These are phyloP conservation scores for Alloscopus bannaensis DNA, from an alignment of 2,888 invertebrate species.

Conservation along the genomic window DNA sequence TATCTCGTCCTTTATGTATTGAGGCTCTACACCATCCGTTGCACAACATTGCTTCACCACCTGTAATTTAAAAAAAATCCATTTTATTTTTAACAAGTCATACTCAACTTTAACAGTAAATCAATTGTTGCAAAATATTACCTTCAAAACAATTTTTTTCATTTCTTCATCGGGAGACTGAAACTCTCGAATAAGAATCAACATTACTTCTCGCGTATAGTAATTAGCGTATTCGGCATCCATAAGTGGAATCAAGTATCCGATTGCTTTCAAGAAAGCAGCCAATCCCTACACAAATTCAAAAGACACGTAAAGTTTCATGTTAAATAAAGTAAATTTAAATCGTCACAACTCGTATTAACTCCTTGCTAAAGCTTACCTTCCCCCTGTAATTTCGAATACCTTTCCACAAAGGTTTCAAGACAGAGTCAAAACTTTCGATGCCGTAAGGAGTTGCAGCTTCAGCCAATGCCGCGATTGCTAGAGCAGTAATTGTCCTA, in stretches of 20 bases:
- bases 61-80: slow-evolving; percentile 75
- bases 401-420: slow-evolving; percentile 99
- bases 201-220: slow-evolving; percentile 99
- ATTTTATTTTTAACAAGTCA: not conserved
- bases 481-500: slow-evolving; percentile 98
- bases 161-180: slow-evolving; percentile 99
- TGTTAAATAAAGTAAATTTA: slow-evolving; percentile 14
- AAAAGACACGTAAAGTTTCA: too few relatives aligned
- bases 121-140: slow-evolving; percentile 74
- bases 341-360: not conserved
- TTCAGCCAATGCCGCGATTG: slow-evolving; percentile 98
- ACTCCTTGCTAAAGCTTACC: slow-evolving; percentile 7
- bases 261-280: slow-evolving; percentile 99
- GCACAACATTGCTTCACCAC: slow-evolving; percentile 99
- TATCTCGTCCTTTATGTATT: slow-evolving; percentile 99
- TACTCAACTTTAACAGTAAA: slow-evolving; percentile 19
- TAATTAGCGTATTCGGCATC: slow-evolving; percentile 99
- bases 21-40: slow-evolving; percentile 99
- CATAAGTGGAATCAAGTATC: slow-evolving; percentile 99
- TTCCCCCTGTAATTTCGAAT: slow-evolving; percentile 85
- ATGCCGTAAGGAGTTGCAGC: slow-evolving; percentile 99
- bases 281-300: slow-evolving; percentile 88
- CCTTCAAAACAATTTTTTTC: slow-evolving; percentile 99
- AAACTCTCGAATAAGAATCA: slow-evolving; percentile 98
- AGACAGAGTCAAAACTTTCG: slow-evolving; percentile 99